Base-by-base conservation (phyloP, 2,888 invertebrate genomes). In the Galerucella pusilla region DNA sequence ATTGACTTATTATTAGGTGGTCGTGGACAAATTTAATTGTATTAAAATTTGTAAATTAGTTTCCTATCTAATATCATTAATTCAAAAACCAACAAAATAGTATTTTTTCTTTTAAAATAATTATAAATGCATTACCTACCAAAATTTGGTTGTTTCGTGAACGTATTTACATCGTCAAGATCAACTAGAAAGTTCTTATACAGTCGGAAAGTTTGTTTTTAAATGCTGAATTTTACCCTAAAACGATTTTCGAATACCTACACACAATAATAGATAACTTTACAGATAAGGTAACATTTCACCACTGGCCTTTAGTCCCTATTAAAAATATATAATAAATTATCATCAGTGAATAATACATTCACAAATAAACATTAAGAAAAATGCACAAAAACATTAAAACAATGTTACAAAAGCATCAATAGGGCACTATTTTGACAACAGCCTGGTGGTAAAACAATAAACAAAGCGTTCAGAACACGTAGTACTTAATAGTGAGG, bases 271-370 rank as follows among this genome's bases (percentile, higher is more conserved):
- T 28, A 57, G 10, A 57, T 16, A 9, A 16, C 14, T 70, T 61
- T 65, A 69, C 49, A 74, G 20, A 42, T 63, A 69, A 76, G 80
- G 80, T 81, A 82, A 81, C 82, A 78, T 79, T 45, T 73, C 80
- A 81, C 81, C 81, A 81, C 80, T 81, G 80, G 82, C 81, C 64
- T 74, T 70, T 75, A 46, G 73, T 78, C 77, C 80, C 79, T 74
- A 66, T 71, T 42, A n/a, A 64, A 45, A 65, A 11, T 64, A 20
- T 78, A 71, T 75, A 76, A 25, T 70, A 69, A 75, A 73, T 69
- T 46, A 71, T 25, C 49, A 68, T 46, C 28, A 46, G n/a, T 52
- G 45, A 20, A 68, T 61, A 68, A 66, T 67, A 71, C 45, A 77
- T 68, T 71, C 9, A 73, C 61, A 70, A 54, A n/a, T 12, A 35